A percentile compares a stretch with the other conserved stretches of the same genome.
Evolutionary conservation across 2,888 invertebrate species (phyloP).

Genomic region (Philereme transversata): DNA sequence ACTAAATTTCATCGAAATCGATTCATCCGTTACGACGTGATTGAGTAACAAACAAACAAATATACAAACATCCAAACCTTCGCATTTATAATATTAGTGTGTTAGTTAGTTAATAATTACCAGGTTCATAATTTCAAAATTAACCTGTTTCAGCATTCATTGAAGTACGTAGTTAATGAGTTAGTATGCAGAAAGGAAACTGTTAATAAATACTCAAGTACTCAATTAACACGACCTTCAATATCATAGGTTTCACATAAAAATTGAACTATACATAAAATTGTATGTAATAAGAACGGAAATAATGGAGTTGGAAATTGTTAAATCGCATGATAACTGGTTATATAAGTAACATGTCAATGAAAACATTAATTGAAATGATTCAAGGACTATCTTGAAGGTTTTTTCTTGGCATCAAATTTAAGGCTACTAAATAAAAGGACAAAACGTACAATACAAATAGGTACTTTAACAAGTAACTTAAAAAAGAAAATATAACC

Average conservation of each 20-base stretch:
- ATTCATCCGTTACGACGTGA: no score
- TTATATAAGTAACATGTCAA: constrained; percentile 5
- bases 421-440: no score
- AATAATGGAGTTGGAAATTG: constrained; percentile 10
- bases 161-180: not conserved
- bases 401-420: not conserved
- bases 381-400: not conserved
- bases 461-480: no score
- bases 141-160: no score
- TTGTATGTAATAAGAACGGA: constrained; percentile 1
- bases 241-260: constrained; percentile 14
- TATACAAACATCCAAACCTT: no score
- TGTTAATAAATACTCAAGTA: not conserved
- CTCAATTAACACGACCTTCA: constrained; percentile 12
- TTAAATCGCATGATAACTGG: constrained; percentile 17
- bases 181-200: constrained; percentile 3
- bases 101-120: no score
- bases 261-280: not conserved
- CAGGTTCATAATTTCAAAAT: no score
- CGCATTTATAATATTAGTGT: no score
- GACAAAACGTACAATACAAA: no score
- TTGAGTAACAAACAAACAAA: no score
- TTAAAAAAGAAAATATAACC: no score
- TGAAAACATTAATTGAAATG: not conserved
- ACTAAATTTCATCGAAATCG: no score